phyloP scores from a whole-genome alignment of 2,888 invertebrate genomes.

The Oscheius sp. region DNA sequence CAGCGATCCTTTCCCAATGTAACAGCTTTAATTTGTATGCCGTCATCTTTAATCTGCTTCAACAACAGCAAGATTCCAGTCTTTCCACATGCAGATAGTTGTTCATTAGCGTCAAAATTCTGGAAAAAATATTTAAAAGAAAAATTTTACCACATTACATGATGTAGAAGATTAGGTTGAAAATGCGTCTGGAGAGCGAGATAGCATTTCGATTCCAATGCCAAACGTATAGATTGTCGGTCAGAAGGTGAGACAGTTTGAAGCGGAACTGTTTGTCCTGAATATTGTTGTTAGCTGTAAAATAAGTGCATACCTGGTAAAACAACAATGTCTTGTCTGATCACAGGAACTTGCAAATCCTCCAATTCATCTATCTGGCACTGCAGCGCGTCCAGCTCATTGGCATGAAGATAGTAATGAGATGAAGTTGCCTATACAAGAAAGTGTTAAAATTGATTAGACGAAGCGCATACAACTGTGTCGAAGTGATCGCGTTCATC shows the following conservation, averaged over 20 bases:
- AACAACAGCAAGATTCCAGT: conserved; percentile 6
- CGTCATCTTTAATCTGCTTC: conserved; percentile 7
- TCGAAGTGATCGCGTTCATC: conserved; percentile 10
- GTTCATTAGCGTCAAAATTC: background rate
- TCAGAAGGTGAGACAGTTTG: conserved; percentile 9
- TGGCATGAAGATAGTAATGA: conserved; percentile 14
- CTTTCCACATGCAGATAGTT: background rate
- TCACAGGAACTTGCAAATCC: background rate
- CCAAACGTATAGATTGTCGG: conserved; percentile 2
- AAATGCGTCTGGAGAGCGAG: conserved; percentile 18
- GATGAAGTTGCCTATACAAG: conserved; percentile 11
- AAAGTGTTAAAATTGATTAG: background rate
- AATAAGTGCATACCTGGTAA: conserved; percentile 17
- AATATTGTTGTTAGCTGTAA: background rate
- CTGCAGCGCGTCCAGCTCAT: background rate
- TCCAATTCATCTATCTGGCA: background rate
- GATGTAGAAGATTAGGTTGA: background rate
- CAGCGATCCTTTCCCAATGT: conserved; percentile 7
- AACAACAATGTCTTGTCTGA: conserved; percentile 9
- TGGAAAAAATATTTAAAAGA: background rate
- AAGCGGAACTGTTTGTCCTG: conserved; percentile 22
- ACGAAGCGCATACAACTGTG: background rate
- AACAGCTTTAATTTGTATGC: conserved; percentile 6
- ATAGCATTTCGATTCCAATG: conserved; percentile 3
- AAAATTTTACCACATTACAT: too few relatives aligned